phyloP scores from a whole-genome alignment of 2,113 vertebrate species.

The Acanthisitta chloris region DNA sequence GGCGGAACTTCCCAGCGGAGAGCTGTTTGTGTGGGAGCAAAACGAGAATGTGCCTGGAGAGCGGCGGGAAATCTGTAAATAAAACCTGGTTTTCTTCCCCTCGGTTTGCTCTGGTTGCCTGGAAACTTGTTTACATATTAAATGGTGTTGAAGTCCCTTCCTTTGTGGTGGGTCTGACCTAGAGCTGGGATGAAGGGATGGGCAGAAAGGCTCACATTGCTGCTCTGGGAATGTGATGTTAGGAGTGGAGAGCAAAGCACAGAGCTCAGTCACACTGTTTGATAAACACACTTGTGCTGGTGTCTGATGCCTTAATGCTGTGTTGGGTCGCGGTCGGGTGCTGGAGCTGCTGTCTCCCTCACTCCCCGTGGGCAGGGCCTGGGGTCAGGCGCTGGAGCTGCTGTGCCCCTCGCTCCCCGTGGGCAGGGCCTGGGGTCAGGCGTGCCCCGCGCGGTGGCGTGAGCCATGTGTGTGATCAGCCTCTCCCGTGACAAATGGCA shows the following conservation, averaged over 20 bases:
- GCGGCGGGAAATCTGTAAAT: neutral
- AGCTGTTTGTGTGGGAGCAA: neutral
- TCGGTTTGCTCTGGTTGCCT: neutral
- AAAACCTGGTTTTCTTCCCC: neutral
- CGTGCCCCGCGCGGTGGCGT: neutral
- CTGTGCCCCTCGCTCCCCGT: neutral
- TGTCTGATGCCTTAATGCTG: fast-evolving
- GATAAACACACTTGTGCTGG: fast-evolving
- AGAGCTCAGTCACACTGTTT: fast-evolving
- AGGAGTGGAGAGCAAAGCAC: neutral
- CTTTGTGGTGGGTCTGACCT: neutral
- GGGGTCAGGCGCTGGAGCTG: neutral
- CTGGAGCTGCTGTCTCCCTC: neutral
- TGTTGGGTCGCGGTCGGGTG: no score
- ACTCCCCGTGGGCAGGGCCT: neutral
- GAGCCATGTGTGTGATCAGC: slow-evolving; percentile 60
- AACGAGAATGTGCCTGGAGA: neutral
- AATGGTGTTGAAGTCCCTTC: neutral
- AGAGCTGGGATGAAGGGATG: neutral
- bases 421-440: neutral
- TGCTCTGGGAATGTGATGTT: neutral
- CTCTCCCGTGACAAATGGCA: slow-evolving; percentile 73
- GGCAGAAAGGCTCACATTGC: neutral
- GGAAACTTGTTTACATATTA: neutral
- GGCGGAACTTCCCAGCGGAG: neutral